A percentile compares a stretch with the other conserved stretches of the same genome.
Conservation (phyloP, 2,888 invertebrate genomes). For the Helicoverpa assulta region DNA sequence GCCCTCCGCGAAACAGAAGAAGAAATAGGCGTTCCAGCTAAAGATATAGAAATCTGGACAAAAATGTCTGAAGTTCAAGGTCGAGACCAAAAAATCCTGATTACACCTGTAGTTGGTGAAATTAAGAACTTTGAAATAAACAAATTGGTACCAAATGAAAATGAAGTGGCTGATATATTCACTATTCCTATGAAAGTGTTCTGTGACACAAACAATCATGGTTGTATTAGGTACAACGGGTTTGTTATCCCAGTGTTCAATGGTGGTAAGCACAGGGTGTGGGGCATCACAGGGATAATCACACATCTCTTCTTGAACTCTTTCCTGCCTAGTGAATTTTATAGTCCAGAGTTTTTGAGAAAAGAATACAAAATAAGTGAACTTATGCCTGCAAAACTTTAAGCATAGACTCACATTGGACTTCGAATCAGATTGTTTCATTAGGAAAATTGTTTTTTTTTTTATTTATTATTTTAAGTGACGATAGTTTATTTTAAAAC, state of each 20-base stretch:
- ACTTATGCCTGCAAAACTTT: background rate
- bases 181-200: constrained; percentile 92
- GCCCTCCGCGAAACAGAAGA: constrained; percentile 97
- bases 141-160: constrained; percentile 90
- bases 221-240: constrained; percentile 91
- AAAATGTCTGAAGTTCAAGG: constrained; percentile 76
- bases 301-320: constrained; percentile 91
- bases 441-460: background rate
- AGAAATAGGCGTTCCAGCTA: constrained; percentile 93
- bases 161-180: constrained; percentile 95
- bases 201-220: constrained; percentile 90
- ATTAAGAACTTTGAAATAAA: constrained; percentile 86
- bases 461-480: background rate
- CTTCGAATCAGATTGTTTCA: background rate
- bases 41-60: constrained; percentile 93
- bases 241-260: constrained; percentile 88
- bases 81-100: constrained; percentile 85
- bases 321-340: constrained; percentile 76
- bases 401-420: background rate
- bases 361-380: constrained; percentile 74
- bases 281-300: constrained; percentile 95
- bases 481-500: too few relatives aligned
- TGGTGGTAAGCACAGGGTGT: constrained; percentile 91
- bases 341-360: constrained; percentile 75
- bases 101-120: constrained; percentile 93